A percentile compares a stretch with the other conserved stretches of the same genome.
Evolutionary conservation across 2,113 vertebrate species (phyloP).

Genomic region (Anhinga anhinga): DNA sequence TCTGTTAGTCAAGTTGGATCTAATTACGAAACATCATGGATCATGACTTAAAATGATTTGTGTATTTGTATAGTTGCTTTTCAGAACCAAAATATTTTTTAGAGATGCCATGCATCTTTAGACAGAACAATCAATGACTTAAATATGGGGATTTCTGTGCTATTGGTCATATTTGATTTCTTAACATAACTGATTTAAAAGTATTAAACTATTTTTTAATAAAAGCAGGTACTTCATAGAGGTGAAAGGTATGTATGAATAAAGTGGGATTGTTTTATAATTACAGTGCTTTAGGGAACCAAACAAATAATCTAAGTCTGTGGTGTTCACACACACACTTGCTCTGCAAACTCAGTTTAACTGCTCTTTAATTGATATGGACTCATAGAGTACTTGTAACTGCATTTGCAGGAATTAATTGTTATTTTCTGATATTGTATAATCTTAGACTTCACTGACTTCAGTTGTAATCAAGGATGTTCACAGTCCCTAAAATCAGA

Average conservation of each 20-base stretch:
- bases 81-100: neutral
- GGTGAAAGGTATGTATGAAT: neutral
- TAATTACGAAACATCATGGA: neutral
- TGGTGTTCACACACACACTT: neutral
- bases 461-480: neutral
- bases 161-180: neutral
- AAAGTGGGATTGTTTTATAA: neutral
- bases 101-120: neutral
- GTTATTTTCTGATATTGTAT: neutral
- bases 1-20: neutral
- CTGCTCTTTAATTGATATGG: neutral
- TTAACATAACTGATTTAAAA: neutral
- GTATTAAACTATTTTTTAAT: neutral
- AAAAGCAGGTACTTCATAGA: neutral
- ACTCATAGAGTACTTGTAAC: neutral
- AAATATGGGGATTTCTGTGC: neutral
- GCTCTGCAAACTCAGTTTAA: neutral
- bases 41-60: neutral
- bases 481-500: neutral
- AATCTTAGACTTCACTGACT: neutral
- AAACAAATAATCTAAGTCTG: neutral
- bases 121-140: neutral
- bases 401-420: neutral
- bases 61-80: neutral
- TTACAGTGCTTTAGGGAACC: neutral